A percentile compares a stretch with the other conserved stretches of the same genome.
Conservation (phyloP, 2,797 vertebrate species). For the Anniella stebbinsi region DNA sequence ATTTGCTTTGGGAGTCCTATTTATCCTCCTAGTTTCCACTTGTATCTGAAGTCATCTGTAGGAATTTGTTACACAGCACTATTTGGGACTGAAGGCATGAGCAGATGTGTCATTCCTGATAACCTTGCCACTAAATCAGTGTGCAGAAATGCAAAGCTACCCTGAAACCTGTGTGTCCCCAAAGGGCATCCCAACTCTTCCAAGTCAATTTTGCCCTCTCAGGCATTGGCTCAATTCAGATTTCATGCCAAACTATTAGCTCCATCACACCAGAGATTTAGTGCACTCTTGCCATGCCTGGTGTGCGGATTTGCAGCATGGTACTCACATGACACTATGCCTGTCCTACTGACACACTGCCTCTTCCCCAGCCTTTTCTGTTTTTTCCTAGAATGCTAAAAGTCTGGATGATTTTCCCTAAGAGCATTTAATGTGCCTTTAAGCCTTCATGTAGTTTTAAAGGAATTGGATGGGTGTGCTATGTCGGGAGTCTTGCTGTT, state of each 20-base stretch:
- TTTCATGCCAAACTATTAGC: background rate
- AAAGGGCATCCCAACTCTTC: background rate
- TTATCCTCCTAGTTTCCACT: conserved; percentile 31
- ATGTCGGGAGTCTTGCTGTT: too few relatives aligned
- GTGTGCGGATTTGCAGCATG: too few relatives aligned
- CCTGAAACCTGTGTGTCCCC: background rate
- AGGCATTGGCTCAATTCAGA: background rate
- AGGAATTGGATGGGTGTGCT: too few relatives aligned
- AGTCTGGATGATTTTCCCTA: too few relatives aligned
- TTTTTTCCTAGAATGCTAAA: too few relatives aligned
- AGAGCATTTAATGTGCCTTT: too few relatives aligned
- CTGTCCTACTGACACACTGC: too few relatives aligned
- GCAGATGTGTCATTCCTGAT: background rate
- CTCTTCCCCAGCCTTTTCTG: too few relatives aligned
- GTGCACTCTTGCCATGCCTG: too few relatives aligned
- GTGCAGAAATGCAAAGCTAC: conserved; percentile 18
- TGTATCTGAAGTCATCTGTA: background rate
- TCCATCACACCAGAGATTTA: too few relatives aligned
- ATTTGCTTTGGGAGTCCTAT: conserved; percentile 44
- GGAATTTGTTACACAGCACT: conserved; percentile 13
- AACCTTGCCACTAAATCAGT: conserved; percentile 6
- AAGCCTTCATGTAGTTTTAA: too few relatives aligned
- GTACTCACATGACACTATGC: too few relatives aligned
- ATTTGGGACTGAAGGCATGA: background rate
- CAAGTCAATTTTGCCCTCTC: background rate